Evolutionary conservation across 2,888 invertebrate genomes (phyloP), one percentile per base, ranked within the genome.

Genomic region (Mylabris sibirica): DNA sequence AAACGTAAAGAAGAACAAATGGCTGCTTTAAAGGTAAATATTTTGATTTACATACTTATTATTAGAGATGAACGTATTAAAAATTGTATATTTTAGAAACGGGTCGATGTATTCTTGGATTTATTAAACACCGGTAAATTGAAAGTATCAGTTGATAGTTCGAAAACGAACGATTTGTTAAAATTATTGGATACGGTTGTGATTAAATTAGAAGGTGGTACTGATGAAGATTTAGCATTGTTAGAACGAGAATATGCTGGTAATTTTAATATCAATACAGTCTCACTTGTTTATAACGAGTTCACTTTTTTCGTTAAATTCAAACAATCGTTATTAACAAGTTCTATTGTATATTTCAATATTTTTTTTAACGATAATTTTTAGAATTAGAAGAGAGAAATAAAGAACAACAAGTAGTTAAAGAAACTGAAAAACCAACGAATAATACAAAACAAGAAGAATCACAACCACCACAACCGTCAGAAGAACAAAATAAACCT

Each of bases 161-260:
- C 93, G 66, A 94, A 95, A 83, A 90, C 92, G 0, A 93, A 93
- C 65, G 90, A 92, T 67, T 86, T 99, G 64, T 89, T 98, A 62
- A 92, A 93, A 75, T 87, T 99, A 11, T 88, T 99, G 68, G 99
- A 99, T 84, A 95, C 98, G 66, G 98, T 97, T 57, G 99, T 99
- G 6, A 97, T 99, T 72, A 95, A 96, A 84, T 87, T 99, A 59
- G 99, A 99, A 86, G 99, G 98, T 22, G 96, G 95, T 0, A 91
- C 91, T 0, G 95, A 95, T 60, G 93, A 94, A 78, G 98, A 98
- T 85, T 86, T 98, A 20, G 93, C 92, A 76, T 88, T 92, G 30
- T 87, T 98, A n/a, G 96, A 97, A 78, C 89, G 91, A 77, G 90
- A 91, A 77, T 84, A 84, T 75, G 74, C 87, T 85, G 72, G 85